These are phyloP conservation scores for Aporophyla lueneburgensis DNA, from an alignment of 2,888 invertebrate species.

Conservation along the genomic window DNA sequence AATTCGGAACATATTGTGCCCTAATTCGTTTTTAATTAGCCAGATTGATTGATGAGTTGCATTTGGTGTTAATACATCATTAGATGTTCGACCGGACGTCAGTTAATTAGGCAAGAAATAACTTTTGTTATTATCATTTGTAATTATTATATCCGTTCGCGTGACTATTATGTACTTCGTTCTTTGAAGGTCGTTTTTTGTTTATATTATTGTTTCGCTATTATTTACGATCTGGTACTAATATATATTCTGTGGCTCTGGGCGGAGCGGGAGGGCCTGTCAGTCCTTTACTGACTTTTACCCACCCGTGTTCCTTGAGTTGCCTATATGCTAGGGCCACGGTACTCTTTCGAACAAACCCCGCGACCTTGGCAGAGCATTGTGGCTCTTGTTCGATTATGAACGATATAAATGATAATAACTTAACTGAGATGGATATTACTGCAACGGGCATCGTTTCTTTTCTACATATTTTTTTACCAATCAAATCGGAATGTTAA, in stretches of 20 bases:
- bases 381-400: too few relatives aligned
- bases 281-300: too few relatives aligned
- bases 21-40: constrained; percentile 84
- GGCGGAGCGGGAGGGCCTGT: too few relatives aligned
- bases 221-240: constrained; percentile 49
- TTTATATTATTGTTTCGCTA: constrained; percentile 53
- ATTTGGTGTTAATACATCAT: constrained; percentile 51
- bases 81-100: constrained; percentile 50
- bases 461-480: constrained; percentile 36
- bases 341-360: neutral
- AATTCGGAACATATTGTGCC: constrained; percentile 62
- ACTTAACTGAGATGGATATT: neutral
- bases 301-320: too few relatives aligned
- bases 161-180: constrained; percentile 39
- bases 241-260: too few relatives aligned
- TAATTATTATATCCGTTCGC: constrained; percentile 54
- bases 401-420: neutral
- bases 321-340: too few relatives aligned
- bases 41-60: constrained; percentile 79
- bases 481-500: constrained; percentile 53
- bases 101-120: constrained; percentile 56
- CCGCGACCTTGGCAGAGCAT: too few relatives aligned
- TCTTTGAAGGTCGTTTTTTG: constrained; percentile 63
- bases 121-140: constrained; percentile 46
- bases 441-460: constrained; percentile 11